phyloP scores from a whole-genome alignment of 1,140 invertebrate species.

The Zaprionus ghesquierei region DNA sequence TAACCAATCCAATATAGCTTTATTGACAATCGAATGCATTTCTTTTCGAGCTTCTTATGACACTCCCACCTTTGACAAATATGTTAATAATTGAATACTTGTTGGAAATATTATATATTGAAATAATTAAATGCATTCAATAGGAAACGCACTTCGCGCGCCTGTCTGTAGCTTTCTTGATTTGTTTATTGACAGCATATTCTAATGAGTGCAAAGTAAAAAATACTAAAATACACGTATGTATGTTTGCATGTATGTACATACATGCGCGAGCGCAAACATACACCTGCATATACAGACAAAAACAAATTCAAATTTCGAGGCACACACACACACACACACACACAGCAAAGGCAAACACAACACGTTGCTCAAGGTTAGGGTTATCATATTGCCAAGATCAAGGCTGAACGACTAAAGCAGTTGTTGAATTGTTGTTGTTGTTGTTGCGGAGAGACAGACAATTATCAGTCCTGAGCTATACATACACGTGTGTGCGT shows the following conservation, averaged over 20 bases:
- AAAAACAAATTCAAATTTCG: conserved; percentile 40
- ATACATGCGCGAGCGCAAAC: conserved; percentile 13
- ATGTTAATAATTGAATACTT: no score
- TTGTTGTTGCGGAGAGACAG: conserved; percentile 21
- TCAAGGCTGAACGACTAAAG: conserved; percentile 60
- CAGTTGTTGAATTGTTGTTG: conserved; percentile 24
- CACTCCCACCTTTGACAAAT: no score
- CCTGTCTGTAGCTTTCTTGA: neutral
- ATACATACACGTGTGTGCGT: conserved; percentile 3
- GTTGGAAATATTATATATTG: no score
- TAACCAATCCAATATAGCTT: no score
- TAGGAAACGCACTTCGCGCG: no score
- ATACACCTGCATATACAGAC: neutral
- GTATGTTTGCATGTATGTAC: no score
- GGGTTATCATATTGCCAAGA: conserved; percentile 79
- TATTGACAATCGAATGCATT: no score
- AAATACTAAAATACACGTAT: conserved; percentile 65
- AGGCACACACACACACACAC: conserved; percentile 13
- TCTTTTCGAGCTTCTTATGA: no score
- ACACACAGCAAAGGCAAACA: conserved; percentile 56
- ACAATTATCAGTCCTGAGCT: conserved; percentile 52
- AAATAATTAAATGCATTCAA: no score
- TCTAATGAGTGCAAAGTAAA: conserved; percentile 54
- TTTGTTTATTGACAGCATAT: conserved; percentile 52
- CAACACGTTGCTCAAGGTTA: conserved; percentile 75